Base-by-base conservation (phyloP, 1,140 invertebrate species). In the Caenorhabditis briggsae region DNA sequence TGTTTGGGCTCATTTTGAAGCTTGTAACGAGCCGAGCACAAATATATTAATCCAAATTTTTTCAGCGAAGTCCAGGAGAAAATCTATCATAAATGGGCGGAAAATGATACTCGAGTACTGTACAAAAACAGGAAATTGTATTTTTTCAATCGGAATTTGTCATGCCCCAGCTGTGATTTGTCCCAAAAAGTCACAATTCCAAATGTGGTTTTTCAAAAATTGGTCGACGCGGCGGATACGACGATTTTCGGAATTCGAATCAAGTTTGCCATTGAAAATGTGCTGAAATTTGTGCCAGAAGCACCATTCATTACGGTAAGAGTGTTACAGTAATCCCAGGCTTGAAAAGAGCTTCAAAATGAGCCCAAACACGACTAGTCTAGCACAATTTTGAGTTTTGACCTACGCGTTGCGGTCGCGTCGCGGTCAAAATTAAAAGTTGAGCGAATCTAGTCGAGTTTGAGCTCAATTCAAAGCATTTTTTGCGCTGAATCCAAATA, bases 131-230 rank as follows among this genome's bases (percentile, higher is more conserved):
- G 86, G 18, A 74, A 89, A 18, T 25, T 18, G 8, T 92, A 90
- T 53, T 78, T 56, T 58, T 92, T 90, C 88, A 89, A 87, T 56
- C 53, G 65, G 25, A 70, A 83, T 55, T 18, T 61, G 14, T 92
- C 90, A 3, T 92, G 91, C 58, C 0, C 78, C 1, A 86, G 82
- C 12, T 92, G 91, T 78, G 25, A 25, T 33, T 82, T 92, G 50
- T 58, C 78, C 50, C 86, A 89, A 43, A 85, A 61, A 55, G 88
- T 92, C 46, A 90, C 87, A 33, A 89, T 92, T 58, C 91, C 91
- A 18, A 92, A 90, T 78, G 74, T 92, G 25, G 74, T 92, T 14
- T 91, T 92, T 53, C 90, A 91, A 23, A 59, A 65, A 12, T n/a
- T 88, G 8, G 33, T 48, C 18, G 48, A 65, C 56, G 33, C 23